Percentiles rank a stretch among this genome's conserved stretches.
These are phyloP conservation scores for Brenthis ino DNA, from an alignment of 2,888 invertebrate species.

Conservation along the genomic window DNA sequence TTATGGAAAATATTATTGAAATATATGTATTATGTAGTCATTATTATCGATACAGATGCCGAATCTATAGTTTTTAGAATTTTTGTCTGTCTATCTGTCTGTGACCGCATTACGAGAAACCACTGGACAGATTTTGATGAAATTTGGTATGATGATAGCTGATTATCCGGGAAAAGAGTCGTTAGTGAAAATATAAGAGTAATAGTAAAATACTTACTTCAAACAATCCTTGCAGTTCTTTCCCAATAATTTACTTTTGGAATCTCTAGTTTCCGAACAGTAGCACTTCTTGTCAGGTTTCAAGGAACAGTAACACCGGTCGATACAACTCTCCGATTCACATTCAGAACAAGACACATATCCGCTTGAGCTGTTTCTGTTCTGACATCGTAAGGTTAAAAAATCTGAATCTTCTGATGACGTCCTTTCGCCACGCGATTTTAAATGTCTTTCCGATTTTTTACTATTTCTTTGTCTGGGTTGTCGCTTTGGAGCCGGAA, in stretches of 20 bases:
- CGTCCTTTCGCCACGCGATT: constrained; percentile 80
- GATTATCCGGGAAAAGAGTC: too few species aligned
- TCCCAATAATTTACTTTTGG: constrained; percentile 58
- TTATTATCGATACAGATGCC: too few species aligned
- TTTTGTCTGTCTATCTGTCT: too few species aligned
- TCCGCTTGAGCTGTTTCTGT: constrained; percentile 85
- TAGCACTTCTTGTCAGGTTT: constrained; percentile 72
- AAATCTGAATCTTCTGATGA: constrained; percentile 85
- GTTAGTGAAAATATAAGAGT: neutral
- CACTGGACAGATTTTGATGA: too few species aligned
- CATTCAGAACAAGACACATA: constrained; percentile 95
- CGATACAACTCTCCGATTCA: constrained; percentile 92
- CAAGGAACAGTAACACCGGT: constrained; percentile 93
- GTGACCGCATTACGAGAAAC: too few species aligned
- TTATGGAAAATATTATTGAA: too few species aligned
- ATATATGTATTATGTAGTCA: too few species aligned
- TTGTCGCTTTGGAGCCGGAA: constrained; percentile 70
- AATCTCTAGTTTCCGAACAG: constrained; percentile 26
- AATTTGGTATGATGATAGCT: too few species aligned
- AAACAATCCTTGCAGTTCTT: constrained; percentile 76
- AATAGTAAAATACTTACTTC: constrained; percentile 64
- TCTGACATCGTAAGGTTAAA: constrained; percentile 81
- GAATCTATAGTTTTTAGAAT: too few species aligned
- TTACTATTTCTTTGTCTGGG: constrained; percentile 70
- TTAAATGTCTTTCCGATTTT: constrained; percentile 68